Percentiles rank a stretch among this genome's conserved stretches.
Conservation (phyloP, 1,140 invertebrate species). For the Drosophila neocordata region DNA sequence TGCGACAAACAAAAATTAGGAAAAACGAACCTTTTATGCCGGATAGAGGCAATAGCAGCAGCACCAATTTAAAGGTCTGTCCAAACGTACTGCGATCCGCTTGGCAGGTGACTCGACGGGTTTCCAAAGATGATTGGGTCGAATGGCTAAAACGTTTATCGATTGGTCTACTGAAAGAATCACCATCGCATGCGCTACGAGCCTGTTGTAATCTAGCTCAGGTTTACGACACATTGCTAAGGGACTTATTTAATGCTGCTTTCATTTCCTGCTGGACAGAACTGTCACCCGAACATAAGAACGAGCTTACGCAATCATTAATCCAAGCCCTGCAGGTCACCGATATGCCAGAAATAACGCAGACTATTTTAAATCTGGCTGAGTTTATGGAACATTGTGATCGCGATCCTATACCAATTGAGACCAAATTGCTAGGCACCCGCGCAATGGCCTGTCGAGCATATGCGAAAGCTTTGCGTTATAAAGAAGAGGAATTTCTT, state of each 20-base stretch:
- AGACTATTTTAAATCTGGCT: slow-evolving; percentile 98
- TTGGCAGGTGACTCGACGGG: slow-evolving; percentile 94
- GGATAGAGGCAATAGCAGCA: slow-evolving; percentile 84
- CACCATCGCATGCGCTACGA: slow-evolving; percentile 95
- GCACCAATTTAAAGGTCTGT: slow-evolving; percentile 92
- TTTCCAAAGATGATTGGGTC: slow-evolving; percentile 99
- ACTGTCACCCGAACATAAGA: slow-evolving; percentile 90
- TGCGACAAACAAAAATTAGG: slow-evolving; percentile 85
- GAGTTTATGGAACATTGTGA: slow-evolving; percentile 99
- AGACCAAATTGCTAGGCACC: slow-evolving; percentile 91
- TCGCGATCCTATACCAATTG: slow-evolving; percentile 95
- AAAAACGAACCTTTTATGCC: slow-evolving; percentile 84
- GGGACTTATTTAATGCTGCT: slow-evolving; percentile 98
- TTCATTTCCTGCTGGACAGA: slow-evolving; percentile 99
- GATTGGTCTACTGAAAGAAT: slow-evolving; percentile 97
- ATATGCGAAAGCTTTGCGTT: slow-evolving; percentile 98
- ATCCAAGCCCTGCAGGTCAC: slow-evolving; percentile 95
- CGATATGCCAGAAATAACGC: slow-evolving; percentile 98
- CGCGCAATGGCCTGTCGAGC: slow-evolving; percentile 93
- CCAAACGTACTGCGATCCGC: slow-evolving; percentile 93
- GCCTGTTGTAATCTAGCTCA: slow-evolving; percentile 96
- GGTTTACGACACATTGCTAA: slow-evolving; percentile 95
- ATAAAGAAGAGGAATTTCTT: slow-evolving; percentile 98
- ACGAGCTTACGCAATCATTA: slow-evolving; percentile 93
- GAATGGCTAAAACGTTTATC: slow-evolving; percentile 97